These are phyloP conservation scores for Psilopsiagon aymara DNA, from an alignment of 2,113 vertebrate species.

Conservation along the genomic window DNA sequence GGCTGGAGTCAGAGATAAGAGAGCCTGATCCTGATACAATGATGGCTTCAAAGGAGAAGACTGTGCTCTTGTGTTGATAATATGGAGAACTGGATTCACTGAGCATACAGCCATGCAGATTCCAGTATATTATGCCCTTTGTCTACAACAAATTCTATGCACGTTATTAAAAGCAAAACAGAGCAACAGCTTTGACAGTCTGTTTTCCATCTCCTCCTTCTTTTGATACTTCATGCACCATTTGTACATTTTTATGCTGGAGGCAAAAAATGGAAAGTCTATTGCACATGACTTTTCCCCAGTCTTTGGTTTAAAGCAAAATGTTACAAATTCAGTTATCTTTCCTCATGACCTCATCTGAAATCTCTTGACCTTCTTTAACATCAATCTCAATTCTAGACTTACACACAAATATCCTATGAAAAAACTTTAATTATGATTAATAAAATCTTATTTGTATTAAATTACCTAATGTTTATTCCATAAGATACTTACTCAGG, in stretches of 20 bases:
- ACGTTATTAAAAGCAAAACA: neutral
- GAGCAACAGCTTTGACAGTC: neutral
- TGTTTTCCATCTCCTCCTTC: neutral
- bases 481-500: neutral
- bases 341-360: neutral
- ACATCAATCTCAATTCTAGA: neutral
- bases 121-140: neutral
- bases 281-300: neutral
- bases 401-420: neutral
- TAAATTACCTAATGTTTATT: neutral
- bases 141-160: neutral
- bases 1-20: neutral
- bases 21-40: rapidly evolving
- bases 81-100: neutral
- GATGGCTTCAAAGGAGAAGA: neutral
- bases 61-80: neutral
- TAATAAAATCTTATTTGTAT: neutral
- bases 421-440: neutral
- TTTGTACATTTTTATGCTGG: neutral
- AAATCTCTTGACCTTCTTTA: neutral
- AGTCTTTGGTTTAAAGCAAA: neutral
- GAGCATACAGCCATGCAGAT: neutral
- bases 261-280: neutral
- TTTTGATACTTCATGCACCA: neutral
- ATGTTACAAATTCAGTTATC: neutral